Evolutionary conservation across 1,140 invertebrate species (phyloP).

Genomic region (Eurosta solidaginis): DNA sequence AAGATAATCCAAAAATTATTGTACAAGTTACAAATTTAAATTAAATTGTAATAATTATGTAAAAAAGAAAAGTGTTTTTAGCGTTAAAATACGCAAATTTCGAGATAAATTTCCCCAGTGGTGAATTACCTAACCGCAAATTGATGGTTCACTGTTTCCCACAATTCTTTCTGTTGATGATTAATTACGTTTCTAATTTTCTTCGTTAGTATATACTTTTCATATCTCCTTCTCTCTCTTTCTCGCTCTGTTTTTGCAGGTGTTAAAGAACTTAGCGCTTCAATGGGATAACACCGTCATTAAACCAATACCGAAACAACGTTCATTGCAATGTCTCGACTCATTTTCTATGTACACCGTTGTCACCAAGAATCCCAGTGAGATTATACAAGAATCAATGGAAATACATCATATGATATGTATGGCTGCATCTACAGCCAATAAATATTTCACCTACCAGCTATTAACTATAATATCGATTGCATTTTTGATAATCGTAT

Average conservation of each 20-base stretch:
- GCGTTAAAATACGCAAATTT: too few species aligned
- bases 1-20: too few species aligned
- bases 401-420: conserved; percentile 58
- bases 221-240: too few species aligned
- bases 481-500: conserved; percentile 57
- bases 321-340: conserved; percentile 51
- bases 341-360: conserved; percentile 58
- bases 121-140: too few species aligned
- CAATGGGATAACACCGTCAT: conserved; percentile 51
- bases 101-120: too few species aligned
- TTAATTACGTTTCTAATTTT: too few species aligned
- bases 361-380: conserved; percentile 52
- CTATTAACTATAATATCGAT: conserved; percentile 56
- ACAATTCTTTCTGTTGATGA: too few species aligned
- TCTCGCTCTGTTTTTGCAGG: conserved; percentile 39
- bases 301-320: conserved; percentile 46
- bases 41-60: too few species aligned
- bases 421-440: conserved; percentile 55
- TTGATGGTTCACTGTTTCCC: too few species aligned
- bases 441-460: conserved; percentile 58
- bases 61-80: too few species aligned
- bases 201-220: too few species aligned
- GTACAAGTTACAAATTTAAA: too few species aligned
- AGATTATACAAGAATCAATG: conserved; percentile 59
- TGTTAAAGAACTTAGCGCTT: conserved; percentile 51